Evolutionary conservation across 2,888 invertebrate genomes (phyloP).

Genomic region (Aphodius sticticus): DNA sequence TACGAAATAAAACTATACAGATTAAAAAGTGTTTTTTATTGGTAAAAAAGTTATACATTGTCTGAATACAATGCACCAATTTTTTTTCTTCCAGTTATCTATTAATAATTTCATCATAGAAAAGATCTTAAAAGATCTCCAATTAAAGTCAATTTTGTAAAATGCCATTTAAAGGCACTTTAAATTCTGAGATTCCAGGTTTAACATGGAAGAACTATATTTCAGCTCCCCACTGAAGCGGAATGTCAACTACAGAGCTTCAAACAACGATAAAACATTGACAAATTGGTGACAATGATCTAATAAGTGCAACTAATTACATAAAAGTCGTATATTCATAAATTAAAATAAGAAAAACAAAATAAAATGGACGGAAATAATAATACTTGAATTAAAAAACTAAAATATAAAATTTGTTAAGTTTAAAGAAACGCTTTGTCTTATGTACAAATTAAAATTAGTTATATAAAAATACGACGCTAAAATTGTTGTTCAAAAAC

Average conservation of each 20-base stretch:
- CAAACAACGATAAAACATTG: conserved; percentile 7
- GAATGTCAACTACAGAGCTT: conserved; percentile 27
- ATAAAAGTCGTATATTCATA: conserved; percentile 38
- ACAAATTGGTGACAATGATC: conserved; percentile 26
- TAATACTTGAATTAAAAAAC: conserved; percentile 37
- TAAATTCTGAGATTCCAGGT: conserved; percentile 18
- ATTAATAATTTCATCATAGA: conserved; percentile 24
- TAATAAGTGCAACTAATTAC: conserved; percentile 37
- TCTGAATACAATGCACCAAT: conserved; percentile 13
- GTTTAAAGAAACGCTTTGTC: conserved; percentile 6
- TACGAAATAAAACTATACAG: neutral
- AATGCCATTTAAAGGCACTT: conserved; percentile 41
- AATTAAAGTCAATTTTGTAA: conserved; percentile 17
- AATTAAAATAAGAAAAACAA: conserved; percentile 36
- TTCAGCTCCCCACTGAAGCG: conserved; percentile 14
- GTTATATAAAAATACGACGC: conserved; percentile 52
- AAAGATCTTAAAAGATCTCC: neutral
- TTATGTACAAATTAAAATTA: conserved; percentile 11
- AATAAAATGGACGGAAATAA: conserved; percentile 49
- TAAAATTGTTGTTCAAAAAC: neutral
- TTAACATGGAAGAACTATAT: conserved; percentile 34
- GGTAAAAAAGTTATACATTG: conserved; percentile 29
- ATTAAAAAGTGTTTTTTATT: conserved; percentile 21
- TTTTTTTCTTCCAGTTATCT: conserved; percentile 12
- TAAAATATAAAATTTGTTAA: conserved; percentile 7